Percentiles rank a stretch among this genome's conserved stretches.
phyloP scores from a whole-genome alignment of 2,888 invertebrate genomes.

The Ferrisia virgata region DNA sequence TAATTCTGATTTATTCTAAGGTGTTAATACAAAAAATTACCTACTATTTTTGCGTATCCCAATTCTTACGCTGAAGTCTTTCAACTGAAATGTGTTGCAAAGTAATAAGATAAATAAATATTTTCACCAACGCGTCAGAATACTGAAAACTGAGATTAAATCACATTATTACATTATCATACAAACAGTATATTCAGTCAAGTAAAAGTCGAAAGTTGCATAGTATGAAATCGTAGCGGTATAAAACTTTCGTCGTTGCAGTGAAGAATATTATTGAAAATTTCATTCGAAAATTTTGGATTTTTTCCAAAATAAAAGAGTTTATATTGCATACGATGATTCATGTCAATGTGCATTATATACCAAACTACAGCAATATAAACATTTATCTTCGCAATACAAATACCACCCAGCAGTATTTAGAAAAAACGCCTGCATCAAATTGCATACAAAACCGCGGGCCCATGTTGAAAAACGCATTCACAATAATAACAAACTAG shows the following conservation, averaged over 20 bases:
- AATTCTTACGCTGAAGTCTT: background rate
- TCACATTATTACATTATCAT: slow-evolving; percentile 4
- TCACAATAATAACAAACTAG: background rate
- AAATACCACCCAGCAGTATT: background rate
- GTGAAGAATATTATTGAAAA: background rate
- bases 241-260: background rate
- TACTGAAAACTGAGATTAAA: background rate
- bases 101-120: background rate
- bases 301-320: background rate
- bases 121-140: background rate
- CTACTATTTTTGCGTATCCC: background rate
- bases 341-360: background rate
- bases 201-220: background rate
- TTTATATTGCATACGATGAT: background rate
- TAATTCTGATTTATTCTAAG: too few relatives aligned
- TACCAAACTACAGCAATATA: background rate
- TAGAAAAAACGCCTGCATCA: background rate
- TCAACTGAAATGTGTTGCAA: background rate
- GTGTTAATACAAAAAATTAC: too few relatives aligned
- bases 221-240: background rate
- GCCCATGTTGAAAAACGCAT: background rate
- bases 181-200: background rate
- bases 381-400: background rate
- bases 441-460: background rate
- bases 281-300: slow-evolving; percentile 3